Evolutionary conservation across 2,113 vertebrate species (phyloP).

Genomic region (Spheniscus mendiculus): DNA sequence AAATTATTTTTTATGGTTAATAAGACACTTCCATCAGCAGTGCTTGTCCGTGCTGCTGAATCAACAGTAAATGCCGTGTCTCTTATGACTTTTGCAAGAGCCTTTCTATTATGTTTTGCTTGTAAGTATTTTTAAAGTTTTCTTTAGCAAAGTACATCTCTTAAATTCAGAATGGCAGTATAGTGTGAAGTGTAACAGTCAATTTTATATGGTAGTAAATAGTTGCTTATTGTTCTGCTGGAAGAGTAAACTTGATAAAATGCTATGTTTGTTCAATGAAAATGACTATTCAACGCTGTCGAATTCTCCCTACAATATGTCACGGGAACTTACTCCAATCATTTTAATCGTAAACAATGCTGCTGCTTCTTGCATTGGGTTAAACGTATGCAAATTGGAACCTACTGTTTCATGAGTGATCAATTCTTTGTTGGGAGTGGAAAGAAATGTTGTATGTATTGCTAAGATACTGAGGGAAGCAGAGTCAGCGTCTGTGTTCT

Average conservation of each 20-base stretch:
- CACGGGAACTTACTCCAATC: constrained; percentile 60
- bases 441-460: constrained; percentile 34
- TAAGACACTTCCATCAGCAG: not conserved
- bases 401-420: constrained; percentile 68
- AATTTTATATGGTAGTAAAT: not conserved
- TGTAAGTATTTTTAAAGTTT: not conserved
- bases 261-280: constrained; percentile 18
- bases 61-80: not conserved
- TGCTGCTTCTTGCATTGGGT: constrained; percentile 65
- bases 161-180: not conserved
- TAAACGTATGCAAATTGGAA: constrained; percentile 73
- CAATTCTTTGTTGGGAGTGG: constrained; percentile 63
- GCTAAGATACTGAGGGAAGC: constrained; percentile 21
- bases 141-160: not conserved
- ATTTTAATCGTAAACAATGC: constrained; percentile 73
- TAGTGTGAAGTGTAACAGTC: not conserved
- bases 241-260: constrained; percentile 24
- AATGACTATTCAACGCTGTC: constrained; percentile 39
- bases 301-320: constrained; percentile 62
- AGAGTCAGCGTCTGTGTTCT: not conserved
- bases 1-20: not conserved
- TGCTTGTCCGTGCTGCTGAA: not conserved
- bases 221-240: not conserved
- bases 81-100: not conserved
- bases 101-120: not conserved